Percentiles rank a stretch among this genome's conserved stretches.
phyloP scores from a whole-genome alignment of 1,140 invertebrate species.

The Saccostrea glomerata region DNA sequence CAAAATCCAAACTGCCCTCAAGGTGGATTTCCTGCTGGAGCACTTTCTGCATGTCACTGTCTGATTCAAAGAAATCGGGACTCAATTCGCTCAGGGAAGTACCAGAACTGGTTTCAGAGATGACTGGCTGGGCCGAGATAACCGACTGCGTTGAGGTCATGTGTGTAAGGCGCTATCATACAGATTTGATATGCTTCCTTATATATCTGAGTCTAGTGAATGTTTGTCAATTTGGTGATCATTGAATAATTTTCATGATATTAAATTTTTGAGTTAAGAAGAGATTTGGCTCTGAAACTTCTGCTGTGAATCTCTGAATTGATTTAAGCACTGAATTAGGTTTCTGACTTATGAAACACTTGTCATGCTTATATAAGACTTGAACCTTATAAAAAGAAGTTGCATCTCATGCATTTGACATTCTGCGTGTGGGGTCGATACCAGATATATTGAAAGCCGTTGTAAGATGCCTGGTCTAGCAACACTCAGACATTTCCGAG shows the following conservation, averaged over 20 bases:
- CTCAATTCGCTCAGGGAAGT: conserved; percentile 83
- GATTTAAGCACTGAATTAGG: too few species aligned
- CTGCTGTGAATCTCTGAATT: too few species aligned
- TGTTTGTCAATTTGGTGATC: too few species aligned
- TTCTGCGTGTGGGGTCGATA: background rate
- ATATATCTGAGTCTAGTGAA: too few species aligned
- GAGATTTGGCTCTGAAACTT: too few species aligned
- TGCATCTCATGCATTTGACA: background rate
- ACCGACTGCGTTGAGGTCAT: conserved; percentile 1
- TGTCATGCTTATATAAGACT: too few species aligned
- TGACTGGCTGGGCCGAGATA: conserved; percentile 24
- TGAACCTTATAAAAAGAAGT: background rate
- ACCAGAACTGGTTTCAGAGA: conserved; percentile 80
- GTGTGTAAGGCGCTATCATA: background rate
- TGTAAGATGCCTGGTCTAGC: background rate
- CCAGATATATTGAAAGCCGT: background rate
- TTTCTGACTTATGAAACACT: too few species aligned
- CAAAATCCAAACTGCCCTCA: conserved; percentile 95
- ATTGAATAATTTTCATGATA: too few species aligned
- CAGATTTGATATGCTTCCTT: too few species aligned
- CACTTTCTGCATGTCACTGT: conserved; percentile 97
- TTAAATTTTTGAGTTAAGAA: too few species aligned
- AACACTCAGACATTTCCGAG: background rate
- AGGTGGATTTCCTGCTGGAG: conserved; percentile 95
- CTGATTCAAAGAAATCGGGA: conserved; percentile 83